A percentile compares a stretch with the other conserved stretches of the same genome.
phyloP scores from a whole-genome alignment of 2,113 vertebrate genomes.

The Varanus salvator region DNA sequence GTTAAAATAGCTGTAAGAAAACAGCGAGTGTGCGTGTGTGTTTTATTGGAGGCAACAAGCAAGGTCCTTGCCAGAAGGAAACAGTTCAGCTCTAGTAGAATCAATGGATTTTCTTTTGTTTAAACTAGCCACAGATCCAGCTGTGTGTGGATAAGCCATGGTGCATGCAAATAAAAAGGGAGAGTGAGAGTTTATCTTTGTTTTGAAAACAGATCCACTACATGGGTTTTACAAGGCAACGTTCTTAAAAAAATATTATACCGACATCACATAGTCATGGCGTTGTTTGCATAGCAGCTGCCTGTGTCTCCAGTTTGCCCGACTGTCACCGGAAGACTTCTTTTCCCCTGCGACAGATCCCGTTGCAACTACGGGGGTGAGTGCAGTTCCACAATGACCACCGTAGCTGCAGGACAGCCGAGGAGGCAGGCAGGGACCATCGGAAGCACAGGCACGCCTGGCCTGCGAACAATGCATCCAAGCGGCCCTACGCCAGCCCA shows the following conservation, averaged over 20 bases:
- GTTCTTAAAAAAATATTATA: too few species aligned
- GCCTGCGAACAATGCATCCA: neutral
- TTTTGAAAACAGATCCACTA: neutral
- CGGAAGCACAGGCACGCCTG: neutral
- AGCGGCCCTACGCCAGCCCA: neutral
- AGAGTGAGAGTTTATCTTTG: neutral
- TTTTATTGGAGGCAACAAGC: neutral
- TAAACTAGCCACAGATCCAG: neutral
- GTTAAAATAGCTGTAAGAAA: neutral
- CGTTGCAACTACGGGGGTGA: neutral
- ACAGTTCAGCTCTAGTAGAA: neutral
- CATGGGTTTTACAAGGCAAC: neutral
- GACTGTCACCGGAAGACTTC: neutral
- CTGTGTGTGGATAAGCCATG: neutral
- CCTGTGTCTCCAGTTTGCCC: neutral
- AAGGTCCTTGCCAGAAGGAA: too few species aligned
- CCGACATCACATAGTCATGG: neutral
- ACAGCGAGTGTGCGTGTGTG: neutral
- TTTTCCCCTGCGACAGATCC: neutral
- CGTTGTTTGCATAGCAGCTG: neutral
- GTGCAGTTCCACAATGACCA: neutral
- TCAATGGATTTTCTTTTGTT: neutral
- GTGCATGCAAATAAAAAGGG: neutral
- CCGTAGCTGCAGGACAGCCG: neutral
- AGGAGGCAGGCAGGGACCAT: neutral